A percentile compares a stretch with the other conserved stretches of the same genome.
Conservation (phyloP, 1,140 invertebrate species). For the Diorhabda sublineata region DNA sequence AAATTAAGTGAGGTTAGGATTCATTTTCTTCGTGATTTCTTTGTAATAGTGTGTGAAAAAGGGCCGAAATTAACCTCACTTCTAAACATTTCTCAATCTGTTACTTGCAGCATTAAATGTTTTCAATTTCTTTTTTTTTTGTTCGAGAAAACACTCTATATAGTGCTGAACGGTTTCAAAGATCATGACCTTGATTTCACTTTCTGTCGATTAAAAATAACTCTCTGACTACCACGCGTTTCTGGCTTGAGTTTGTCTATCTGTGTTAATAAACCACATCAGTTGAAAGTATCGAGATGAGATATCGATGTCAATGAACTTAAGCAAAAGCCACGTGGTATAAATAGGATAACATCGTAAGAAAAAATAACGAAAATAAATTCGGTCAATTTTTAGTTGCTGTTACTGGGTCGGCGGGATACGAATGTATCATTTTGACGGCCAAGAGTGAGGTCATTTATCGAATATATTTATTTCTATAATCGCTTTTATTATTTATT, state of each 20-base stretch:
- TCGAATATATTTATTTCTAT: no score
- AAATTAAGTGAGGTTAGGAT: no score
- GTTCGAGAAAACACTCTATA: no score
- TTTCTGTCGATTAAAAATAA: constrained; percentile 5
- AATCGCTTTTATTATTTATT: no score
- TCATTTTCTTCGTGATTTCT: no score
- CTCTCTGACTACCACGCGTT: not conserved
- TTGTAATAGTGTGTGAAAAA: no score
- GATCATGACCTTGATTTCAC: constrained; percentile 7
- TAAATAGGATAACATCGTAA: constrained; percentile 5
- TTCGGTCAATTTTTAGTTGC: not conserved
- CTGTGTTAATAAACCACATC: not conserved
- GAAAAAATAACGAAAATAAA: not conserved
- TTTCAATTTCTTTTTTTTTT: no score
- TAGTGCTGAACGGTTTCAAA: no score
- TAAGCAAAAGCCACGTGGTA: not conserved
- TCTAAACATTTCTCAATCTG: no score
- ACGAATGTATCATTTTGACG: not conserved
- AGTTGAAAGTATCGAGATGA: not conserved
- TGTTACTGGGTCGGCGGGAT: not conserved
- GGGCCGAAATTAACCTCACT: no score
- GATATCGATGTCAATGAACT: constrained; percentile 8
- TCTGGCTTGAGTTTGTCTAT: not conserved
- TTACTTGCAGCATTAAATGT: no score
- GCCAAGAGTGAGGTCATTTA: no score